Percentiles rank a stretch among this genome's conserved stretches.
Evolutionary conservation across 2,113 vertebrate species (phyloP).

Genomic region (Cyanoliseus patagonus): DNA sequence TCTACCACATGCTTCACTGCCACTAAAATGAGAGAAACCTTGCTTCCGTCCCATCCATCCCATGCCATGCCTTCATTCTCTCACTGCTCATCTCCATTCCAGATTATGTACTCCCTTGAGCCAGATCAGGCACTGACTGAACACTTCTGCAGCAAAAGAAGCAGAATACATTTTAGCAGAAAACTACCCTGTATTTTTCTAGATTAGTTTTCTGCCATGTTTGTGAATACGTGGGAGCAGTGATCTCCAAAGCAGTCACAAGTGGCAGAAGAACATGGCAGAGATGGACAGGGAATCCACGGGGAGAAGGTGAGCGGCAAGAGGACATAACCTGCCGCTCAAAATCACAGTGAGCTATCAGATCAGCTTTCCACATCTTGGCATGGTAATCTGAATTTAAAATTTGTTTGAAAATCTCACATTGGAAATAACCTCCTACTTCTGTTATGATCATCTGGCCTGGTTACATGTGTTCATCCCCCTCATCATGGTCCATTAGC

Average conservation of each 20-base stretch:
- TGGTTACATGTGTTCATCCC: not conserved
- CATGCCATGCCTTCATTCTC: not conserved
- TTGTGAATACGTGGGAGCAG: not conserved
- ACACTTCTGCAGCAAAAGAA: not conserved
- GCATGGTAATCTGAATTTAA: not conserved
- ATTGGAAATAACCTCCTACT: not conserved
- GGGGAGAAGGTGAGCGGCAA: not conserved
- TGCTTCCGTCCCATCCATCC: not conserved
- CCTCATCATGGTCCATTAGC: not conserved
- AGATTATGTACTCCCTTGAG: not conserved
- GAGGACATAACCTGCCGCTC: not conserved
- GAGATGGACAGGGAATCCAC: not conserved
- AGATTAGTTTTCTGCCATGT: not conserved
- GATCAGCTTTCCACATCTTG: not conserved
- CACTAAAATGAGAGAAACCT: not conserved
- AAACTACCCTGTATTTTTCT: not conserved
- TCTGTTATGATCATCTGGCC: not conserved
- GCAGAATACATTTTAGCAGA: not conserved
- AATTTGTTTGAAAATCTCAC: not conserved
- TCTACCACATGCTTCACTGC: not conserved
- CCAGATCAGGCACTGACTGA: not conserved
- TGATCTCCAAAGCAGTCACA: fast-evolving
- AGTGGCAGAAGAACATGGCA: not conserved
- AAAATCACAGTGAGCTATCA: not conserved
- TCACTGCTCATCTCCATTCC: not conserved